A percentile compares a stretch with the other conserved stretches of the same genome.
phyloP scores from a whole-genome alignment of 2,113 vertebrate genomes.

The Perognathus longimembris region DNA sequence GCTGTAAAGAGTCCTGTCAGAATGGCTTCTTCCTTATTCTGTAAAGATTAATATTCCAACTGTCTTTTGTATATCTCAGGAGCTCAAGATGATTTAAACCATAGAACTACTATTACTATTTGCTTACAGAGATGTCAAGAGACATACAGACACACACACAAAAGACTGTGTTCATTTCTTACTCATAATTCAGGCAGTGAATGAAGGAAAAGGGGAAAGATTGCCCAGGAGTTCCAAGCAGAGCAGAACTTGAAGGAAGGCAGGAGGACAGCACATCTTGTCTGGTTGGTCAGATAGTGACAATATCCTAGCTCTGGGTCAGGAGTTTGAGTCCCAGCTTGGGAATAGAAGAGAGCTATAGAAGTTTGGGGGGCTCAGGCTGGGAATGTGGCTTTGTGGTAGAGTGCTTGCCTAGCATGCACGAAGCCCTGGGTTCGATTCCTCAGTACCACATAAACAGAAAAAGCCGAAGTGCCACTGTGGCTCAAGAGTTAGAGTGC shows the following conservation, averaged over 20 bases:
- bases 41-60: not conserved
- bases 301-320: not conserved
- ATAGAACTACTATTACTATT: not conserved
- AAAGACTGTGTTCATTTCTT: not conserved
- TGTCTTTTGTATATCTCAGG: conserved; percentile 20
- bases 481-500: too few relatives aligned
- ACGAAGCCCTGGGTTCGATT: too few relatives aligned
- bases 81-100: not conserved
- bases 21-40: not conserved
- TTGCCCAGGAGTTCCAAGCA: not conserved
- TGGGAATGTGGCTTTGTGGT: too few relatives aligned
- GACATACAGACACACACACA: not conserved
- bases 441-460: too few relatives aligned
- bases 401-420: too few relatives aligned
- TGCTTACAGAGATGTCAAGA: not conserved
- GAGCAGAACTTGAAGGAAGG: not conserved
- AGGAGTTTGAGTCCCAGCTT: not conserved
- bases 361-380: too few relatives aligned
- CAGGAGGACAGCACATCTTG: not conserved
- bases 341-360: not conserved
- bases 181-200: not conserved
- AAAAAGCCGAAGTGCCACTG: too few relatives aligned
- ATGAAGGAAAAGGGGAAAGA: not conserved
- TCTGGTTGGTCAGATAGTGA: too few relatives aligned
- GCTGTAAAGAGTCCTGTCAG: not conserved